These are phyloP conservation scores for Gopherus flavomarginatus DNA, from an alignment of 2,113 vertebrate genomes.

Conservation along the genomic window DNA sequence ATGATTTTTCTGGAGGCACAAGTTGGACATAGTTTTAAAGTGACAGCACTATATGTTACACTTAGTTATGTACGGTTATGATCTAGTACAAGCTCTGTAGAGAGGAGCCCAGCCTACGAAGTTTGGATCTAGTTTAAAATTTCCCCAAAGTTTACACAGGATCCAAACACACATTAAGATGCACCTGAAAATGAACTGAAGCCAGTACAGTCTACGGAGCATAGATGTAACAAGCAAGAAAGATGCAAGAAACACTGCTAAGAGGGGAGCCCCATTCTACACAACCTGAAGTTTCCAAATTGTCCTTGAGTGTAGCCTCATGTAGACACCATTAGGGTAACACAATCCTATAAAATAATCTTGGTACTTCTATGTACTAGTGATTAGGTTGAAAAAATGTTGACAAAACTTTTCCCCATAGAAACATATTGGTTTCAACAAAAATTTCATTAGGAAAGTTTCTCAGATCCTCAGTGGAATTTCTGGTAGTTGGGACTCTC, in stretches of 20 bases:
- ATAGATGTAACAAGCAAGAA: background rate
- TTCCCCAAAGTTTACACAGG: background rate
- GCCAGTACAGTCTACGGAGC: background rate
- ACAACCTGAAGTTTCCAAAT: background rate
- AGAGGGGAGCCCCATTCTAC: background rate
- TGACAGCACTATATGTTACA: background rate
- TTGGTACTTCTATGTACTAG: background rate
- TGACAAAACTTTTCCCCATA: background rate
- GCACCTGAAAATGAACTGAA: background rate
- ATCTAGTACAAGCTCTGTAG: background rate
- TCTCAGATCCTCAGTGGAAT: background rate
- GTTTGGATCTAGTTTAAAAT: background rate
- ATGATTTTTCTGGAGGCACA: background rate
- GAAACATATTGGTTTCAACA: background rate
- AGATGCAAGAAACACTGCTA: background rate
- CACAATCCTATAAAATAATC: background rate
- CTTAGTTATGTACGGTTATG: background rate
- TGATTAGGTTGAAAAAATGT: background rate
- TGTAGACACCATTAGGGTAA: background rate
- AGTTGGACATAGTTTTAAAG: background rate
- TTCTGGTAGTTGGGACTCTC: background rate
- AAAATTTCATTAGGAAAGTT: background rate
- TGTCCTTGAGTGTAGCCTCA: background rate
- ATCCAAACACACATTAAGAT: background rate
- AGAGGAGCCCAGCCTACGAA: background rate